These are phyloP conservation scores for Hippoglossus hippoglossus DNA, from an alignment of 2,797 vertebrate species.

Conservation along the genomic window DNA sequence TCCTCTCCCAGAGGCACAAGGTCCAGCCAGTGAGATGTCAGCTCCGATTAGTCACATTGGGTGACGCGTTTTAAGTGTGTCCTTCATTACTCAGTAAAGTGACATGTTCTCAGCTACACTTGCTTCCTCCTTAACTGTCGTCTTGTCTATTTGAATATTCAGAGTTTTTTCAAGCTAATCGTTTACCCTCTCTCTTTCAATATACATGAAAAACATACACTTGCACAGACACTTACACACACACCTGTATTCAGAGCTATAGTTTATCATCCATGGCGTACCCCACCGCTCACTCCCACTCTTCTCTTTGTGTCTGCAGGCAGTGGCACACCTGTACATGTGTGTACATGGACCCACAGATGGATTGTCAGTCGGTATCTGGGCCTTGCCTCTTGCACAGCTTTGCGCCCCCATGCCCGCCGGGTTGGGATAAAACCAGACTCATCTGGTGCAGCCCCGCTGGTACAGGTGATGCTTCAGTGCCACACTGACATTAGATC, in stretches of 20 bases:
- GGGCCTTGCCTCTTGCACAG: slow-evolving; percentile 61
- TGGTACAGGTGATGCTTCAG: slow-evolving; percentile 45
- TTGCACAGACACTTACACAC: slow-evolving; percentile 5
- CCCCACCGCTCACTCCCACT: slow-evolving; percentile 25
- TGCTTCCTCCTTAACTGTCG: slow-evolving; percentile 43
- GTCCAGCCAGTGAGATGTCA: slow-evolving; percentile 65
- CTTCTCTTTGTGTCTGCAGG: slow-evolving; percentile 56
- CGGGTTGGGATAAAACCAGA: slow-evolving; percentile 63
- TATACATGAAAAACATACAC: slow-evolving; percentile 36
- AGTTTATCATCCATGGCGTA: slow-evolving; percentile 59
- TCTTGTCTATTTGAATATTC: slow-evolving; percentile 59
- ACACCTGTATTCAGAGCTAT: slow-evolving; percentile 36
- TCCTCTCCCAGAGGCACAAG: slow-evolving; percentile 38
- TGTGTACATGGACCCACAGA: slow-evolving; percentile 69
- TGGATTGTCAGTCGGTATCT: slow-evolving; percentile 78
- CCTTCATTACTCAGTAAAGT: slow-evolving; percentile 69
- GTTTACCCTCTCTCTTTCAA: slow-evolving; percentile 31
- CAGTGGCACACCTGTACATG: slow-evolving; percentile 65
- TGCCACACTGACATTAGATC: slow-evolving; percentile 48
- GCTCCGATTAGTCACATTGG: slow-evolving; percentile 59
- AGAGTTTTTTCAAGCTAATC: slow-evolving; percentile 45
- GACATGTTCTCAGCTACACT: slow-evolving; percentile 59
- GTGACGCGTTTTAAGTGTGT: slow-evolving; percentile 64
- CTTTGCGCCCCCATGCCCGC: slow-evolving; percentile 37
- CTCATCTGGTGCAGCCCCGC: slow-evolving; percentile 56